A percentile compares a stretch with the other conserved stretches of the same genome.
These are phyloP conservation scores for Heterochromis multidens DNA, from an alignment of 2,113 vertebrate genomes.

Conservation along the genomic window DNA sequence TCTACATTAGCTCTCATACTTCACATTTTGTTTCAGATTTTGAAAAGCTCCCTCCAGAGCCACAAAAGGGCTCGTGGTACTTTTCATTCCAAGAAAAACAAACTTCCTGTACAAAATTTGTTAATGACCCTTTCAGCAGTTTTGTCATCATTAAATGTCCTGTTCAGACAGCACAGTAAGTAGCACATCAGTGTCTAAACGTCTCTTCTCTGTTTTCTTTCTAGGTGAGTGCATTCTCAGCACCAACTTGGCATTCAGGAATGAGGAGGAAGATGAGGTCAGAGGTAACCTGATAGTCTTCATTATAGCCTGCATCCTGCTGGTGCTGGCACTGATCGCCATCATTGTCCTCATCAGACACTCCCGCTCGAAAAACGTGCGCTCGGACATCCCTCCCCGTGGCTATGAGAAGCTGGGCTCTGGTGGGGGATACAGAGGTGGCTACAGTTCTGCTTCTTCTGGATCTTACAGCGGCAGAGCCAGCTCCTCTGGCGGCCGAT, in stretches of 20 bases:
- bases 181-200: background rate
- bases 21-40: background rate
- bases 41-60: background rate
- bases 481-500: constrained; percentile 63
- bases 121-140: background rate
- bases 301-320: constrained; percentile 76
- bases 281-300: constrained; percentile 76
- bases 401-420: constrained; percentile 87
- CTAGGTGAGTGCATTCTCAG: constrained; percentile 86
- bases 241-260: constrained; percentile 59
- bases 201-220: background rate
- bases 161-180: background rate
- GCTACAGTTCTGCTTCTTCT: constrained; percentile 54
- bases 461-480: constrained; percentile 52
- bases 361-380: constrained; percentile 66
- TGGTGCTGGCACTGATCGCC: constrained; percentile 76
- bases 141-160: background rate
- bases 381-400: constrained; percentile 46
- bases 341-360: constrained; percentile 77
- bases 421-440: constrained; percentile 39
- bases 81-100: background rate
- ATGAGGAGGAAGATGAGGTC: constrained; percentile 53
- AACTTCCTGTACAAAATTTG: background rate
- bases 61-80: background rate
- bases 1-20: background rate